Evolutionary conservation across 2,113 vertebrate species (phyloP), one percentile per base, ranked within the genome.

Genomic region (Sciurus niger): DNA sequence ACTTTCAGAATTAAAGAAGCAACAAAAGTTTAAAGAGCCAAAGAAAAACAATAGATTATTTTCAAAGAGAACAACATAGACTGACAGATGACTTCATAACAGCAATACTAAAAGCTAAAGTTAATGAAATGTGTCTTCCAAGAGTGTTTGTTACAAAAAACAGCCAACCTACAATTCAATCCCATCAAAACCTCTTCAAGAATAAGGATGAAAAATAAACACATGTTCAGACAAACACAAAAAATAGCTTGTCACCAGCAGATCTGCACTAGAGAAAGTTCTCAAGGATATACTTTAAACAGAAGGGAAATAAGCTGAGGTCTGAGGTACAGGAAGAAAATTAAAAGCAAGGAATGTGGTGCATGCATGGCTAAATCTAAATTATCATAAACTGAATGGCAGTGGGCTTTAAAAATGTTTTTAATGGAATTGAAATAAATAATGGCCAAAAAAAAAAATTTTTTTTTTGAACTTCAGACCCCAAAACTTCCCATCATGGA

Each of bases 131-230:
- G 30, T 34, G 60, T 72, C 28, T 82, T 82, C 53, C 84, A 88
- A 76, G 30, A 43, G 22, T 28, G 1, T 46, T 43, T 32, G 2
- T 48, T 37, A 32, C 6, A 80, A 76, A 51, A 43, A 83, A 85
- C 34, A 55, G 53, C 68, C 84, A 90, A 78, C 3, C 24, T 80
- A 89, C 58, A 86, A 96, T 84, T 85, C 84, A 70, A 90, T 87
- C 79, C 67, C 85, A 51, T 51, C 74, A 79, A 67, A 65, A 77
- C n/a, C 67, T 53, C 78, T 78, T 93, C 7, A 72, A 96, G 78
- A 73, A 78, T 46, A 22, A 89, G 18, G 8, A 4, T 82, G 51
- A 96, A 87, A 96, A 87, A 84, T 37, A 96, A 93, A 91, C 43
- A 87, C 18, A 53, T 78, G 79, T 92, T 55, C 72, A 84, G 48